Base-by-base conservation (phyloP, 2,888 invertebrate species). In the Muschampia plurimacula region DNA sequence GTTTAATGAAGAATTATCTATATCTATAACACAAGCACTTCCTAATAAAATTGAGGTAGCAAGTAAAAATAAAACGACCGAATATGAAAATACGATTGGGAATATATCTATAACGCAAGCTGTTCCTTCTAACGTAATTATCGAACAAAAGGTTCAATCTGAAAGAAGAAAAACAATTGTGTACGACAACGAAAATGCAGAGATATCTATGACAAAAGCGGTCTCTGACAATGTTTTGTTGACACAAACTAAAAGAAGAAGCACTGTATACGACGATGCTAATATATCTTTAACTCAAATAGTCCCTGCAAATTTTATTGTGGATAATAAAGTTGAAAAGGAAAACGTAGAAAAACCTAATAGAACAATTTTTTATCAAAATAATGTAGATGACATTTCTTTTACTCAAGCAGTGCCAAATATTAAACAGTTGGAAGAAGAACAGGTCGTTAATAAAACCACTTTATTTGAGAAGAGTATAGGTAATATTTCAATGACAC, bases 31-130 rank as follows among this genome's bases (percentile, higher is more conserved):
- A 4, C 79, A 81, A 74, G 77, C 77, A 0, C 67, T 82, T 1
- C 74, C 79, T 7, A 67, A 73, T 32, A 77, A 77, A 44, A 69
- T 78, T 39, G 72, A 72, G 0, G 66, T 52, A 9, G 41, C 55
- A 13, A 67, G 57, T 36, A 77, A 76, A 41, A 68, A 74, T n/a
- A 80, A 79, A 49, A 80, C 81, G 1, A 70, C 81, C 65, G 74
- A 80, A 0, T 79, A 75, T 63, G 80, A 79, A 55, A 73, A 81
- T 62, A 72, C 67, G 4, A 46, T 63, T 7, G 74, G 76, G 0
- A 80, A 87, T 55, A 79, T 88, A 32, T 85, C 87, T 0, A 77
- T 86, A 28, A 85, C 85, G 10, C 81, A 83, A 70, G 80, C 76
- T 5, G 44, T 83, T 68, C 77, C 83, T 1, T 67, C 76, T 8